These are phyloP conservation scores for Probosciger aterrimus DNA, from an alignment of 2,113 vertebrate genomes.

Conservation along the genomic window DNA sequence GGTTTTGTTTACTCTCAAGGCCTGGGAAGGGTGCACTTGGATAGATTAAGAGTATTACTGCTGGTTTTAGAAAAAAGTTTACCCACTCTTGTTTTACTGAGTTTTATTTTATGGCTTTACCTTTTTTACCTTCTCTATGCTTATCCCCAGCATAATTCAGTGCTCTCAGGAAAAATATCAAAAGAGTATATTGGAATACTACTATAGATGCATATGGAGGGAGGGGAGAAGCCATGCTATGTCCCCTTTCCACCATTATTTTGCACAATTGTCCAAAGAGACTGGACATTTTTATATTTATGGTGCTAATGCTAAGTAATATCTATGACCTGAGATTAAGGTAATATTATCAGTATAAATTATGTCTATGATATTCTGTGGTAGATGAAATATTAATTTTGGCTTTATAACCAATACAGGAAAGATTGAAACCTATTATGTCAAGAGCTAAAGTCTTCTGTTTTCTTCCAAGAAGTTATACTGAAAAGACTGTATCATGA, in stretches of 20 bases:
- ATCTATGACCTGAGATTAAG: background rate
- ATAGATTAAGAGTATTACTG: background rate
- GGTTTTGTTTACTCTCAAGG: background rate
- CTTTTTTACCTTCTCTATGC: background rate
- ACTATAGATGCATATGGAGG: accelerated
- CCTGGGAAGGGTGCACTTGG: background rate
- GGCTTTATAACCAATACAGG: background rate
- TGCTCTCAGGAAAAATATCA: background rate
- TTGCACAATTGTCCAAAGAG: background rate
- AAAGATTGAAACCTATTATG: background rate
- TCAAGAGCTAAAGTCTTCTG: background rate
- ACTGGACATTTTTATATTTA: background rate
- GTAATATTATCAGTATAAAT: background rate
- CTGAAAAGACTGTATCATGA: background rate
- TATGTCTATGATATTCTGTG: background rate
- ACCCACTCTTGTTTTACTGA: background rate
- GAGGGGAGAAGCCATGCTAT: background rate
- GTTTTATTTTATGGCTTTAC: background rate
- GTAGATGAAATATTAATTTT: background rate
- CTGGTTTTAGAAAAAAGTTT: background rate
- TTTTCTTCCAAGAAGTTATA: background rate
- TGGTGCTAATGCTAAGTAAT: background rate
- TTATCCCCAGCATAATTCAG: background rate
- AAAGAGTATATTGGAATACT: background rate
- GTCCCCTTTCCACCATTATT: background rate